Conservation (phyloP, 2,888 invertebrate genomes). For the Phyllotreta cruciferae region DNA sequence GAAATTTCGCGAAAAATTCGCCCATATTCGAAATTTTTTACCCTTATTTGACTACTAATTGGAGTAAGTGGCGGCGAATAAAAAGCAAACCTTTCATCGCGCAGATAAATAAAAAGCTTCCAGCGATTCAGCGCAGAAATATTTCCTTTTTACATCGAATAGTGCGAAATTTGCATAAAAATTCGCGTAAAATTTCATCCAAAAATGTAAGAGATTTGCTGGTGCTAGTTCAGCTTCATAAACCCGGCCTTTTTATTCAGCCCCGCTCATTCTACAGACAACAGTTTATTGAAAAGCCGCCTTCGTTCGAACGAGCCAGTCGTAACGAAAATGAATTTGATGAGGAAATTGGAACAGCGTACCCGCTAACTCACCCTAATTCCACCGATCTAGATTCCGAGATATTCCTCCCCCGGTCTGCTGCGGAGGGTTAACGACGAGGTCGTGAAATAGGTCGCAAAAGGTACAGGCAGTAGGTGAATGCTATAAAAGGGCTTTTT, state of each 20-base stretch:
- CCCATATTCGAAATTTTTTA: conserved; percentile 7
- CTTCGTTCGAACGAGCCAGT: conserved; percentile 24
- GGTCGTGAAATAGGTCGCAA: conserved; percentile 16
- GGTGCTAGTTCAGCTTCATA: too few relatives aligned
- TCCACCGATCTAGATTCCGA: not conserved
- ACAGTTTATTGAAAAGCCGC: conserved; percentile 32
- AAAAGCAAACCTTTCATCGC: not conserved
- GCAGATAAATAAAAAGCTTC: not conserved
- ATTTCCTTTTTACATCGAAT: not conserved
- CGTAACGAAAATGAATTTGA: conserved; percentile 32
- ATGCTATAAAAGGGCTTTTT: conserved; percentile 14
- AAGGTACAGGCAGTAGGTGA: conserved; percentile 8
- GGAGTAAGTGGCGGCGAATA: conserved; percentile 22
- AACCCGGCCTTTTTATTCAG: too few relatives aligned
- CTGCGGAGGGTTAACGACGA: conserved; percentile 2
- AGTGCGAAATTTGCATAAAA: too few relatives aligned
- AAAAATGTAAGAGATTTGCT: too few relatives aligned
- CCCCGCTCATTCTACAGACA: not conserved
- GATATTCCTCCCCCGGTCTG: conserved; percentile 2
- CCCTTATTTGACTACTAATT: conserved; percentile 14
- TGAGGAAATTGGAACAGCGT: conserved; percentile 16
- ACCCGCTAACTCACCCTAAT: too few relatives aligned
- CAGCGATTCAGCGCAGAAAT: not conserved
- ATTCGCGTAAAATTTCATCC: too few relatives aligned
- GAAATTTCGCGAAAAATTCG: conserved; percentile 11